These are phyloP conservation scores for Notamacropus eugenii DNA, from an alignment of 2,797 vertebrate species.

Conservation along the genomic window DNA sequence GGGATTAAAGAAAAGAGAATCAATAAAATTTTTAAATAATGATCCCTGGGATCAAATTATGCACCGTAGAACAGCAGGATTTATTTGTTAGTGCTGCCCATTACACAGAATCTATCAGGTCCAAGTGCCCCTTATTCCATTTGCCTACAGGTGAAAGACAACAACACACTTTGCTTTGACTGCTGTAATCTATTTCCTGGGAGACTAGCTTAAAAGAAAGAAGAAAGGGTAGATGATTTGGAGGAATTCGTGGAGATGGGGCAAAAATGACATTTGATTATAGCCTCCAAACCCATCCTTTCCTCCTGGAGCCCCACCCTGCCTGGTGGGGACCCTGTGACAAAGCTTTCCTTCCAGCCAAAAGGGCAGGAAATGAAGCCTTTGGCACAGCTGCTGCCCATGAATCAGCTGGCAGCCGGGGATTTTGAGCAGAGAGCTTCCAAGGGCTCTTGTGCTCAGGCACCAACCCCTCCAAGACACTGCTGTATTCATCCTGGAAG, in stretches of 20 bases:
- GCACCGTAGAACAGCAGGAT: slow-evolving; percentile 40
- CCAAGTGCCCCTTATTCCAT: slow-evolving; percentile 20
- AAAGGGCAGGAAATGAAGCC: slow-evolving; percentile 68
- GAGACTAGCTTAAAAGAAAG: neutral
- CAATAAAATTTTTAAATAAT: slow-evolving; percentile 56
- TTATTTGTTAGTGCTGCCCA: neutral
- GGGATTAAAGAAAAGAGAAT: slow-evolving; percentile 26
- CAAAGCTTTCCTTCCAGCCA: slow-evolving; percentile 63
- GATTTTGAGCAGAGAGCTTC: slow-evolving; percentile 33
- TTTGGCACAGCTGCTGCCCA: slow-evolving; percentile 53
- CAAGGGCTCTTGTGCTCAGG: neutral
- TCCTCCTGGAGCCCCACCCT: slow-evolving; percentile 5
- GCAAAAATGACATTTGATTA: slow-evolving; percentile 50
- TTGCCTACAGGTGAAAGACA: slow-evolving; percentile 27
- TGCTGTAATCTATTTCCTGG: neutral
- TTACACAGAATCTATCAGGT: slow-evolving; percentile 43
- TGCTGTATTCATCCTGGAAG: neutral
- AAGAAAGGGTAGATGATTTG: slow-evolving; percentile 11
- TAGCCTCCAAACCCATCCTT: slow-evolving; percentile 51
- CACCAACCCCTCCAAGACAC: neutral
- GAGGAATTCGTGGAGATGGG: neutral
- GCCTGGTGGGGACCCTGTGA: neutral
- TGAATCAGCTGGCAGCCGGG: slow-evolving; percentile 42
- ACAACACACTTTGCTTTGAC: slow-evolving; percentile 38
- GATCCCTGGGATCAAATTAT: slow-evolving; percentile 59